Conservation (phyloP, 2,113 vertebrate genomes). For the Aplodontia rufa region DNA sequence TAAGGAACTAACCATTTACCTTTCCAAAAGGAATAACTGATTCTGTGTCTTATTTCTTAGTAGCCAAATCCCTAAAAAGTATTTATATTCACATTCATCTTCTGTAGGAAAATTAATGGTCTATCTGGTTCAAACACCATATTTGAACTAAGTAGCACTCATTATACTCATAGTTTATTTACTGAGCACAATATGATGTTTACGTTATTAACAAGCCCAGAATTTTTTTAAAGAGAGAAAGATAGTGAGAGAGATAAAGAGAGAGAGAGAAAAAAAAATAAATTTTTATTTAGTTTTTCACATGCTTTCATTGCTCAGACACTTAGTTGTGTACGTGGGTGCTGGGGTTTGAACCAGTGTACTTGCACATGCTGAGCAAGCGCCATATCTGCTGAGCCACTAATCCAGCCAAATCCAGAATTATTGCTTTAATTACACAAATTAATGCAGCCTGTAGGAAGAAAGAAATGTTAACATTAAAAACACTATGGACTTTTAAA, state of each 20-base stretch:
- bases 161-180: conserved; percentile 81
- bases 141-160: conserved; percentile 73
- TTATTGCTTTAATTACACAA: conserved; percentile 63
- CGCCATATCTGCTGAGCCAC: no score
- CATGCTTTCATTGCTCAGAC: no score
- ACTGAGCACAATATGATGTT: conserved; percentile 78
- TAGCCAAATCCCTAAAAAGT: conserved; percentile 67
- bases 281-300: no score
- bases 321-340: no score
- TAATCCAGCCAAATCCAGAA: no score
- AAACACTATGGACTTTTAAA: neutral
- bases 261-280: no score
- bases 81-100: conserved; percentile 71
- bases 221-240: no score
- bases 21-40: conserved; percentile 52
- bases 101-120: conserved; percentile 61
- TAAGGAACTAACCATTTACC: conserved; percentile 70
- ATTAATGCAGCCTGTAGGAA: conserved; percentile 53
- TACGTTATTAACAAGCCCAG: conserved; percentile 78
- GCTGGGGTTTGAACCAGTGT: no score
- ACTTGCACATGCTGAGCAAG: no score
- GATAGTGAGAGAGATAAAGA: no score
- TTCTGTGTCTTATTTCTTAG: conserved; percentile 59
- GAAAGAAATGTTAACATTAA: neutral
- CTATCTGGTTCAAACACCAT: conserved; percentile 62